Conservation (phyloP, 23 tunicate species). For the Styela clava region DNA sequence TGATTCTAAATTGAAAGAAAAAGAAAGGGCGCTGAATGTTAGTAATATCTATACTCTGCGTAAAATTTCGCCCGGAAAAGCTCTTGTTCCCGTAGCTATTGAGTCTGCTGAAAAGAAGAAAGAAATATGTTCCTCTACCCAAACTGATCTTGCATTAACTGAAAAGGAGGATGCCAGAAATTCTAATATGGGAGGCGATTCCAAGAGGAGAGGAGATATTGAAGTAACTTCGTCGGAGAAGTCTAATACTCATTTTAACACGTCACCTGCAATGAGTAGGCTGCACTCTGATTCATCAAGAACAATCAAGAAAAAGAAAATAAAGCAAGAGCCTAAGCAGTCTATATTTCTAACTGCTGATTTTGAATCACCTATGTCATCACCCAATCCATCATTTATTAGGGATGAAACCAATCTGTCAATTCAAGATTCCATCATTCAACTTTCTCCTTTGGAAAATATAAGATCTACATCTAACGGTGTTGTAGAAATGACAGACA, state of each 20-base stretch:
- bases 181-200: neutral
- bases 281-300: conserved; percentile 5
- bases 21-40: conserved; percentile 75
- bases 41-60: conserved; percentile 80
- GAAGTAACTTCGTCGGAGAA: neutral
- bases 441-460: neutral
- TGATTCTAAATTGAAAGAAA: conserved; percentile 63
- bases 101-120: neutral
- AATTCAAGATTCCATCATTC: neutral
- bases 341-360: conserved; percentile 71
- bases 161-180: neutral
- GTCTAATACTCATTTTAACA: neutral
- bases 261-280: neutral
- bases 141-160: neutral
- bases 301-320: neutral
- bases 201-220: neutral
- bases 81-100: conserved; percentile 9
- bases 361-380: conserved; percentile 46
- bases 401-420: conserved; percentile 23
- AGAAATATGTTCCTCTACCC: neutral
- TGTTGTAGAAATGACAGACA: neutral
- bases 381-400: conserved; percentile 57
- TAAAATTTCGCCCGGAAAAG: conserved; percentile 24
- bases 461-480: neutral
- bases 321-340: neutral